A percentile compares a stretch with the other conserved stretches of the same genome.
Conservation (phyloP, 37 sponge, comb jelly and placozoan species). For the Spongia lamella region DNA sequence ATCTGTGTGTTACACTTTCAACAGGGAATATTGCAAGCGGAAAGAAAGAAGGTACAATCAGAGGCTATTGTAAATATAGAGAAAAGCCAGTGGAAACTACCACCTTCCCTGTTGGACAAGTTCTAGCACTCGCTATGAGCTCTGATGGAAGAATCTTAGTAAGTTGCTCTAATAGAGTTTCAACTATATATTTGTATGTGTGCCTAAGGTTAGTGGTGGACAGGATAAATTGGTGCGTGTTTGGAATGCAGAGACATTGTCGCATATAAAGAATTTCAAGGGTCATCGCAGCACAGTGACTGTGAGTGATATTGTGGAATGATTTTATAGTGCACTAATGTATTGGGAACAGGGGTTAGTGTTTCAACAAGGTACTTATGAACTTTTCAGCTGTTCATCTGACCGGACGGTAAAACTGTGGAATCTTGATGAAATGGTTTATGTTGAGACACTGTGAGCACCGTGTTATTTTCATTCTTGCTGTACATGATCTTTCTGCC, state of each 20-base stretch:
- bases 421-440: slow-evolving; percentile 93
- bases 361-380: slow-evolving; percentile 76
- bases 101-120: slow-evolving; percentile 76
- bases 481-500: too few species aligned
- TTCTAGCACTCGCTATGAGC: slow-evolving; percentile 79
- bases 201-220: slow-evolving; percentile 86
- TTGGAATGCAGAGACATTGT: slow-evolving; percentile 74
- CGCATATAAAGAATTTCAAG: slow-evolving; percentile 79
- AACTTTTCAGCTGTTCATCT: slow-evolving; percentile 89
- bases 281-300: slow-evolving; percentile 86
- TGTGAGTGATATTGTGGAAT: slow-evolving; percentile 30
- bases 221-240: slow-evolving; percentile 70
- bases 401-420: slow-evolving; percentile 95
- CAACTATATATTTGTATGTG: neutral
- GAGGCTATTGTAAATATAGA: slow-evolving; percentile 18
- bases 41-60: slow-evolving; percentile 53
- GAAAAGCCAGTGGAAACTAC: slow-evolving; percentile 32
- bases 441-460: slow-evolving; percentile 94
- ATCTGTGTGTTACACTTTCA: neutral
- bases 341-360: slow-evolving; percentile 71
- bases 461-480: neutral
- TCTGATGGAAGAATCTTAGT: slow-evolving; percentile 84
- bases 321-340: neutral
- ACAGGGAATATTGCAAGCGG: slow-evolving; percentile 67
- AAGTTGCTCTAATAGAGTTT: neutral